Evolutionary conservation across 64 coral and sea anemone species (phyloP), one percentile per base, ranked within the genome.

Genomic region (Montipora foliosa): DNA sequence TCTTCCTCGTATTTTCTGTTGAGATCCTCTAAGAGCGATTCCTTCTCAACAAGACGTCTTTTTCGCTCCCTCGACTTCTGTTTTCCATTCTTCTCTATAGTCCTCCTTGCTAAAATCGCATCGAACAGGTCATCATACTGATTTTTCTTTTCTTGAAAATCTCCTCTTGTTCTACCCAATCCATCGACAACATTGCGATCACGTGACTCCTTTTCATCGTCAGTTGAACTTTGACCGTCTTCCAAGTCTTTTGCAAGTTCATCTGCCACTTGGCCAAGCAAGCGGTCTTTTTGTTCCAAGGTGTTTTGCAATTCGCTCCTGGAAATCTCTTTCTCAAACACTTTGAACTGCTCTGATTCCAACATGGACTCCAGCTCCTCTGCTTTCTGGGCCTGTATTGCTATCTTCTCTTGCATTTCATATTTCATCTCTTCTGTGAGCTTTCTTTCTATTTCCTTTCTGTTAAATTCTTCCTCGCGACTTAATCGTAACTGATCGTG

Each of bases 221-320:
- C 72, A 46, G 88, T 78, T 77, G 70, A 83, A 21, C 73, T 90
- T 53, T 90, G 89, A 61, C 79, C 76, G 22, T 90, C 87, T 47
- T 94, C 93, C 53, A 94, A 17, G 37, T 97, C 95, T 51, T 93
- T 76, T 53, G 81, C 52, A 5, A 93, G 91, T 49, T 93, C 91
- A 22, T 87, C 61, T 17, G 91, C 75, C 52, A 87, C 17, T 37
- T 87, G 51, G 62, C 45, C 71, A 24, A 86, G 66, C 82, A 62
- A 86, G 5, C 68, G 67, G 66, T 86, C 47, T 5, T 68, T 86
- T 86, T 86, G 46, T 72, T 86, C 82, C 7, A 86, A 9, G 4
- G 45, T 50, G 44, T 45, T 86, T 19, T 86, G 82, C 44, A 86
- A 86, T 4, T 86, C 64, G 19, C 67, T 47, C 45, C 66, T 86